Base-by-base conservation (phyloP, 2,113 vertebrate genomes). In the Aramus guarauna region DNA sequence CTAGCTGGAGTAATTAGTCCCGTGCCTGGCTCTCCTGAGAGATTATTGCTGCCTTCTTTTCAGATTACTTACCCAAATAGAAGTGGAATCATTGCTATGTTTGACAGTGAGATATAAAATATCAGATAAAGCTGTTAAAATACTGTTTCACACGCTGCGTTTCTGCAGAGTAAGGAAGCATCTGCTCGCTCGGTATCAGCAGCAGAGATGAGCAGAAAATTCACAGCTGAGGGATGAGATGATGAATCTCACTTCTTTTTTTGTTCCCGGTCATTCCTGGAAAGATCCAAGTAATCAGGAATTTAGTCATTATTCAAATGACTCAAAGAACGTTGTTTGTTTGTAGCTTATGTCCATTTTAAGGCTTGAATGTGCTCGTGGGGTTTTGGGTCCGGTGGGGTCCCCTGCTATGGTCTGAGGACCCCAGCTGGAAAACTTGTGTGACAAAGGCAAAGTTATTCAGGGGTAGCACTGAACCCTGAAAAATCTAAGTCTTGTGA, bases 41-140 rank as follows among this genome's bases (percentile, higher is more conserved):
- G 97, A 96, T 96, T 96, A 95, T 91, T 92, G 85, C 94, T 97
- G 95, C 96, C 95, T 97, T 96, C 94, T 90, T 94, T 97, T 87
- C 95, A 96, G 96, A 96, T 97, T 96, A 96, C 94, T 91, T 97
- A 94, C 92, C 96, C 97, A 96, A 97, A 97, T 87, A 97, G 97
- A 95, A 97, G 95, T 92, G 89, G 94, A 97, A 95, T 96, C 97
- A 73, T 91, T 87, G 91, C 96, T 97, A 58, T 95, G 89, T 97
- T 96, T 97, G 96, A 97, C 97, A 97, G 97, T 90, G 84, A 97
- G 94, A 97, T 95, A 90, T 69, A 95, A 97, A 96, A 96, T 97
- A 97, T 85, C 96, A 96, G 96, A 97, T 97, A 94, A 97, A 97
- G 94, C 96, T 97, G 95, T 97, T 97, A 97, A 97, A 97, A 96